Percentiles rank a stretch among this genome's conserved stretches.
These are phyloP conservation scores for Sebastes minor DNA, from an alignment of 2,797 vertebrate species.

Conservation along the genomic window DNA sequence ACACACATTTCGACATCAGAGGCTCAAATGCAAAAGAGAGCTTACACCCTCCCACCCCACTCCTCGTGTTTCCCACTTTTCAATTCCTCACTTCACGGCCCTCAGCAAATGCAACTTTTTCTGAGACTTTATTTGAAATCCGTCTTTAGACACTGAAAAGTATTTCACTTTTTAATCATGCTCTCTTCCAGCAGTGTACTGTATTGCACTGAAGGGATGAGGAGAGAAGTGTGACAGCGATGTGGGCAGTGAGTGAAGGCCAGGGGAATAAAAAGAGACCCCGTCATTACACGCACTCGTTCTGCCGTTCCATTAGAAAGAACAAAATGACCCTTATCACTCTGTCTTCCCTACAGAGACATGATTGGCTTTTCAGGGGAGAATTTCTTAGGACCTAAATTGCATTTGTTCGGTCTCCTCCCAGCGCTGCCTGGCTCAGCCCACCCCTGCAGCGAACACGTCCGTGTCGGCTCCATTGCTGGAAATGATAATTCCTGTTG, in stretches of 20 bases:
- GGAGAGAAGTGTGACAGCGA: slow-evolving; percentile 39
- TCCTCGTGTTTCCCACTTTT: slow-evolving; percentile 23
- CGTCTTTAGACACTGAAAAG: slow-evolving; percentile 40
- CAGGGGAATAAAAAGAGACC: slow-evolving; percentile 63
- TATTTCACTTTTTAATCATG: slow-evolving; percentile 63
- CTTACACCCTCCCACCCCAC: rapidly evolving
- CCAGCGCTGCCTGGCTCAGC: slow-evolving; percentile 19
- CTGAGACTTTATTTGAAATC: slow-evolving; percentile 51
- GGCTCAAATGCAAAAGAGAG: neutral
- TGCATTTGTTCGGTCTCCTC: slow-evolving; percentile 60
- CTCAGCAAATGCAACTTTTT: slow-evolving; percentile 20
- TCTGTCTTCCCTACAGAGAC: slow-evolving; percentile 42
- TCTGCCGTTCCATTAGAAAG: slow-evolving; percentile 62
- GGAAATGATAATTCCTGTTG: slow-evolving; percentile 62
- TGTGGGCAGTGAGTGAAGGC: slow-evolving; percentile 63
- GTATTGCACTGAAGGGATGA: neutral
- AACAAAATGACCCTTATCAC: slow-evolving; percentile 68
- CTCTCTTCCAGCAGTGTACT: slow-evolving; percentile 14
- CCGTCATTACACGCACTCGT: slow-evolving; percentile 55
- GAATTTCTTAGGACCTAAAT: slow-evolving; percentile 66
- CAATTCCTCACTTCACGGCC: slow-evolving; percentile 30
- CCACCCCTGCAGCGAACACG: slow-evolving; percentile 29
- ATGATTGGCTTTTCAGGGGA: slow-evolving; percentile 69
- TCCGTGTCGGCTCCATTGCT: neutral
- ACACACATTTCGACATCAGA: slow-evolving; percentile 15